phyloP scores from a whole-genome alignment of 2,113 vertebrate genomes.

The Thunnus thynnus region DNA sequence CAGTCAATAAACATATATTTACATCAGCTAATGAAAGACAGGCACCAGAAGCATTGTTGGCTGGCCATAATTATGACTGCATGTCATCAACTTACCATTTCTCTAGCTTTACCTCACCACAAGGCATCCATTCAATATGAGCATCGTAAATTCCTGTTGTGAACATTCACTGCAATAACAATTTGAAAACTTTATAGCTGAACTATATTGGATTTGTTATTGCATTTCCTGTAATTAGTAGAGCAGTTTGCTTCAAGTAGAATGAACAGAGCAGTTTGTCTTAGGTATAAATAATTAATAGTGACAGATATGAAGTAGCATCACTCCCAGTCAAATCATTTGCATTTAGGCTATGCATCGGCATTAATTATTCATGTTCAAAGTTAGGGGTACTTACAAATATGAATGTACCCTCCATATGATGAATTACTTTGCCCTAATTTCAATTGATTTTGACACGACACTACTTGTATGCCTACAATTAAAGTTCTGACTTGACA shows the following conservation, averaged over 20 bases:
- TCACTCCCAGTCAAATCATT: conserved; percentile 69
- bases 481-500: not conserved
- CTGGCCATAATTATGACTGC: not conserved
- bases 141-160: conserved; percentile 38
- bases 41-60: not conserved
- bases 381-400: conserved; percentile 59
- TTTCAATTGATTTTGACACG: conserved; percentile 37
- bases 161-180: conserved; percentile 39
- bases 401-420: conserved; percentile 21
- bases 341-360: conserved; percentile 53
- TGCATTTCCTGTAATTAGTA: conserved; percentile 64
- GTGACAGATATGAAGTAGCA: conserved; percentile 70
- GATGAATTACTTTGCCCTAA: conserved; percentile 37
- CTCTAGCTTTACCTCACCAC: conserved; percentile 20
- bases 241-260: conserved; percentile 47
- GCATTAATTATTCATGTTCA: conserved; percentile 72
- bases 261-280: conserved; percentile 58
- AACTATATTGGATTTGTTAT: conserved; percentile 59
- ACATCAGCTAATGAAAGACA: conserved; percentile 36
- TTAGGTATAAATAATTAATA: conserved; percentile 69
- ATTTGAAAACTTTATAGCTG: conserved; percentile 47
- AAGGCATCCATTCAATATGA: conserved; percentile 40
- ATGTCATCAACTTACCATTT: conserved; percentile 22
- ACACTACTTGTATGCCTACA: not conserved
- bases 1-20: conserved; percentile 23